phyloP scores from a whole-genome alignment of 2,888 invertebrate genomes.

The Melikaiella ostensackeni region DNA sequence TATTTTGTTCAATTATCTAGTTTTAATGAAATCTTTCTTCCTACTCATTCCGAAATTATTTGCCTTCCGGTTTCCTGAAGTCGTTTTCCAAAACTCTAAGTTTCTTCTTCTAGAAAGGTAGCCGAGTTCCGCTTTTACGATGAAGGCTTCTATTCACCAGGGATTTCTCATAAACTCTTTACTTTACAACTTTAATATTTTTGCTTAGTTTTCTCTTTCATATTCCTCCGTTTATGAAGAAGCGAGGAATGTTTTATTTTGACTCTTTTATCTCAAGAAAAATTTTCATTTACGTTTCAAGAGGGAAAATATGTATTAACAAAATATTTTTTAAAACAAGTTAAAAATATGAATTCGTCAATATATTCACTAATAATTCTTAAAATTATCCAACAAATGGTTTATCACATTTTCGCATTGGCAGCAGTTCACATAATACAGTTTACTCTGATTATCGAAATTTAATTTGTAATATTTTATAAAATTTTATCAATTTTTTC shows the following conservation, averaged over 20 bases:
- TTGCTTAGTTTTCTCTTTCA: slow-evolving; percentile 25
- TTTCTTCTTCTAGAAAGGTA: neutral
- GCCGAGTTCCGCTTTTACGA: slow-evolving; percentile 2
- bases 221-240: slow-evolving; percentile 6
- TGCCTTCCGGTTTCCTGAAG: slow-evolving; percentile 8
- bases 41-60: neutral
- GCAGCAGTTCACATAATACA: too few species aligned
- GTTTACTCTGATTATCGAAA: too few species aligned
- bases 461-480: too few species aligned
- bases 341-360: too few species aligned
- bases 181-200: slow-evolving; percentile 23
- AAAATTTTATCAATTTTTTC: too few species aligned
- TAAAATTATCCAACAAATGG: too few species aligned
- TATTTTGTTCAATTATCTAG: neutral
- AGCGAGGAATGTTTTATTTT: neutral
- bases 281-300: neutral
- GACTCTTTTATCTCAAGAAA: neutral
- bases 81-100: slow-evolving; percentile 5
- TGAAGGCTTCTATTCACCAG: slow-evolving; percentile 18
- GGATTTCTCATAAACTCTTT: slow-evolving; percentile 30
- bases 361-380: too few species aligned
- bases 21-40: neutral
- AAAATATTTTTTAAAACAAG: too few species aligned
- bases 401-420: too few species aligned
- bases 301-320: too few species aligned